Evolutionary conservation across 2,888 invertebrate species (phyloP).

Genomic region (Caenorhabditis virilis): DNA sequence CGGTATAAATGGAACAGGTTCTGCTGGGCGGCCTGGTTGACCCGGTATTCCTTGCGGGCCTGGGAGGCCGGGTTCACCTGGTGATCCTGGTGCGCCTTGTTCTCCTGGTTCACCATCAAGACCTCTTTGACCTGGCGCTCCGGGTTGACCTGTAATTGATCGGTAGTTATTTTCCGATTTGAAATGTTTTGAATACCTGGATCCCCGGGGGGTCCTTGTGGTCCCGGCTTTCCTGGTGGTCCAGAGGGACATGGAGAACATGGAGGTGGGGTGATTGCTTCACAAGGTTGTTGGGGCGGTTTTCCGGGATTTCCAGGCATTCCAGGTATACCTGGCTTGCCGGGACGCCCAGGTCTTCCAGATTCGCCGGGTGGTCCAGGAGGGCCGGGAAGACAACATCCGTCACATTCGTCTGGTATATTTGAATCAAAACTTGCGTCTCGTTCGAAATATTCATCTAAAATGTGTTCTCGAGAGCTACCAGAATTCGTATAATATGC

Average conservation of each 20-base stretch:
- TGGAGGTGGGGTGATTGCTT: slow-evolving; percentile 35
- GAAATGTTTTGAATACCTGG: too few relatives aligned
- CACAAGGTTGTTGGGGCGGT: slow-evolving; percentile 33
- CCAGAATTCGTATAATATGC: slow-evolving; percentile 5
- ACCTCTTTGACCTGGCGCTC: slow-evolving; percentile 25
- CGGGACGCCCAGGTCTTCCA: slow-evolving; percentile 34
- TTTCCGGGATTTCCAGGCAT: slow-evolving; percentile 41
- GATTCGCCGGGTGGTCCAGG: slow-evolving; percentile 30
- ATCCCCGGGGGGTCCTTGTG: slow-evolving; percentile 36
- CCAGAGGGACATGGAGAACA: slow-evolving; percentile 36
- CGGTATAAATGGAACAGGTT: slow-evolving; percentile 7
- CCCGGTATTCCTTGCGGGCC: slow-evolving; percentile 28
- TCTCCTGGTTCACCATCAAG: slow-evolving; percentile 31
- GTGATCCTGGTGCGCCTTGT: slow-evolving; percentile 33
- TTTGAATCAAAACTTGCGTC: too few relatives aligned
- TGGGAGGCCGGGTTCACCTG: slow-evolving; percentile 29
- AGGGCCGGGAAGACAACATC: slow-evolving; percentile 22
- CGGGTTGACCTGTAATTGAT: slow-evolving; percentile 35
- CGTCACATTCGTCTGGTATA: slow-evolving; percentile 11
- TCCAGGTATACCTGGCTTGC: slow-evolving; percentile 40
- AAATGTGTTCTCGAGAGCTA: not conserved
- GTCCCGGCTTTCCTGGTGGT: slow-evolving; percentile 34
- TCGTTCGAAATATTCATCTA: too few relatives aligned
- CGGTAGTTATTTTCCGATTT: too few relatives aligned
- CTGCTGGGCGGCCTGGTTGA: slow-evolving; percentile 23